Base-by-base conservation (phyloP, 2,888 invertebrate genomes). In the Tupiocoris notatus region DNA sequence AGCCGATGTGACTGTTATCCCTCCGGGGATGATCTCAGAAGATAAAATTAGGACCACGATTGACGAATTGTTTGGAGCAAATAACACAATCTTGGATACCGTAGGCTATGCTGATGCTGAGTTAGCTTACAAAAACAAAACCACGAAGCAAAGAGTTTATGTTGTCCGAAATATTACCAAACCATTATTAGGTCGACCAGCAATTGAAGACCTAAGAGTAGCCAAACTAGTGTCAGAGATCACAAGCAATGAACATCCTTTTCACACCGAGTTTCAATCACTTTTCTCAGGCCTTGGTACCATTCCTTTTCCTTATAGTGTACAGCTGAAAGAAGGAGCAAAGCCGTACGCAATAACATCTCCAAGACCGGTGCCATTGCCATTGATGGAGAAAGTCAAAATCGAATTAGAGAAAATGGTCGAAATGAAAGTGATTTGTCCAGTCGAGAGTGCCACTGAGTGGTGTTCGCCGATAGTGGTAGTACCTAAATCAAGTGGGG, bases 401-500 rank as follows among this genome's bases (percentile, higher is more conserved):
- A 24, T 22, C 7, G 68, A n/a, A 17, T 58, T 68, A 9, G 68
- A 68, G 17, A 58, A 68, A 57, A 68, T 68, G 68, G 68, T 68
- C 7, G 22, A 9, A 6, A 68, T 23, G 17, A 20, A 20, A 16
- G 68, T 68, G n/a, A 68, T 68, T 68, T 57, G 22, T 20, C 62
- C 73, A 54, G 65, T 65, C 12, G 68, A 68, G 58, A 21, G 58
- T 58, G 21, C 68, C 22, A 68, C 68, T 17, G 75, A 75, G 16
- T 75, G 75, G 75, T 75, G 75, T 61, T 66, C 75, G 9, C 65
- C 65, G 18, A 75, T 75, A 67, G 75, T 75, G 2, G 1, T 18
- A 12, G 58, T 75, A 20, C 12, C 64, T 0, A 75, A 75, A 61
- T 39, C 39, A 23, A 23, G 58, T 20, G 68, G 58, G 12, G n/a